Conservation (phyloP, 1,140 invertebrate genomes). For the Rhynchophorus ferrugineus region DNA sequence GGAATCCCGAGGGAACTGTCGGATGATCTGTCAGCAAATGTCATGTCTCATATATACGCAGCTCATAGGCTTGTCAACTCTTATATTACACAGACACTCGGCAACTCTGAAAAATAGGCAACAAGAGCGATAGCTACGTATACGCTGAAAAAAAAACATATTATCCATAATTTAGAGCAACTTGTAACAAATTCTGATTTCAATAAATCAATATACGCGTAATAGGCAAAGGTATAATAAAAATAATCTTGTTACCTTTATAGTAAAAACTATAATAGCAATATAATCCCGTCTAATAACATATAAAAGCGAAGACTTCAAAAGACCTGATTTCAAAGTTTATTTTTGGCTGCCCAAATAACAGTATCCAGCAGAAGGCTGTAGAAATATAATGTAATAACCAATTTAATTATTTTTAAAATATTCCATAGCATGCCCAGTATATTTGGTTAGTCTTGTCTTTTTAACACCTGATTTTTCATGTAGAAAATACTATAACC, state of each 20-base stretch:
- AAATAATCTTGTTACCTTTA: too few species aligned
- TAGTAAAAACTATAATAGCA: neutral
- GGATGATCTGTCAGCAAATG: slow-evolving; percentile 31
- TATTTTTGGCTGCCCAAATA: neutral
- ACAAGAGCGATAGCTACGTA: slow-evolving; percentile 5
- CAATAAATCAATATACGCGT: too few species aligned
- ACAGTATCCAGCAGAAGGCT: neutral
- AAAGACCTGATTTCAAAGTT: neutral
- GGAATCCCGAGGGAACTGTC: slow-evolving; percentile 22
- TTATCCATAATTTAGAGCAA: too few species aligned
- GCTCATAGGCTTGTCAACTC: slow-evolving; percentile 27
- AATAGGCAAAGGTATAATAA: too few species aligned
- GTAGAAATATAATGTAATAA: neutral
- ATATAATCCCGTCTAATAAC: neutral
- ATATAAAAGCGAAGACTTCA: neutral
- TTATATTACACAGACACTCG: slow-evolving; percentile 26
- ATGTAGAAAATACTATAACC: neutral
- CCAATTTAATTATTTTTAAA: neutral
- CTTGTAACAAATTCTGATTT: too few species aligned
- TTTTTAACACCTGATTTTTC: neutral
- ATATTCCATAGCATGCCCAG: neutral
- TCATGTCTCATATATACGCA: slow-evolving; percentile 28
- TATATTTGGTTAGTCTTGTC: neutral
- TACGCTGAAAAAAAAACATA: too few species aligned
- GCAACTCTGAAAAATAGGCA: slow-evolving; percentile 10